Evolutionary conservation across 2,113 vertebrate genomes (phyloP).

Genomic region (Dendropsophus ebraccatus): DNA sequence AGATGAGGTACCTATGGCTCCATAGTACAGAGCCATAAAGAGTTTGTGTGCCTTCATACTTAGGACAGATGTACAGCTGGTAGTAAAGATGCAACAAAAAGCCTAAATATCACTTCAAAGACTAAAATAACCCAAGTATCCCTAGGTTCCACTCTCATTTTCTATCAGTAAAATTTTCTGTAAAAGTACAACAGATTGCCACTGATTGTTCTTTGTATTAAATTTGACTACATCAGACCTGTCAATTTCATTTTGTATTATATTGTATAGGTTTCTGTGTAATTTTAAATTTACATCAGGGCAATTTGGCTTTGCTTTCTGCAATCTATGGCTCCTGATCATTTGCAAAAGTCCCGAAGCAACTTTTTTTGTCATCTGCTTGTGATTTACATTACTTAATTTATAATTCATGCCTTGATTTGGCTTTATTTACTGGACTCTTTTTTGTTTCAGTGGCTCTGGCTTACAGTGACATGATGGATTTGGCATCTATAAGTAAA

Average conservation of each 20-base stretch:
- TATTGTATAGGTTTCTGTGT: not conserved
- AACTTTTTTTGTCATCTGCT: not conserved
- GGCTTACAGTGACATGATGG: not conserved
- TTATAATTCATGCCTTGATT: not conserved
- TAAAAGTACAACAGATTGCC: not conserved
- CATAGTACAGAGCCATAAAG: no score
- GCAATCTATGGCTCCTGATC: not conserved
- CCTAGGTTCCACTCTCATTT: not conserved
- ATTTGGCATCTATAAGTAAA: not conserved
- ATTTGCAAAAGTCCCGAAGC: not conserved
- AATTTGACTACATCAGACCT: not conserved
- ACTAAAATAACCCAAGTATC: not conserved
- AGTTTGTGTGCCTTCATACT: not conserved
- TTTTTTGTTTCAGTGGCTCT: not conserved
- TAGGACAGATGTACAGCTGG: not conserved
- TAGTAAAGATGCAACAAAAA: not conserved
- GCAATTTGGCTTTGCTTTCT: not conserved
- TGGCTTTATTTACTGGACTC: not conserved
- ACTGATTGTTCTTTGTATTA: not conserved
- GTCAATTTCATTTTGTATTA: not conserved
- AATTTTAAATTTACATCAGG: not conserved
- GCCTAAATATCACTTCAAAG: not conserved
- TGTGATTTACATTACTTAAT: constrained; percentile 4
- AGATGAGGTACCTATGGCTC: no score
- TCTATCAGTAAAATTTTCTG: no score